Base-by-base conservation (phyloP, 2,113 vertebrate genomes). In the Saccopteryx leptura region DNA sequence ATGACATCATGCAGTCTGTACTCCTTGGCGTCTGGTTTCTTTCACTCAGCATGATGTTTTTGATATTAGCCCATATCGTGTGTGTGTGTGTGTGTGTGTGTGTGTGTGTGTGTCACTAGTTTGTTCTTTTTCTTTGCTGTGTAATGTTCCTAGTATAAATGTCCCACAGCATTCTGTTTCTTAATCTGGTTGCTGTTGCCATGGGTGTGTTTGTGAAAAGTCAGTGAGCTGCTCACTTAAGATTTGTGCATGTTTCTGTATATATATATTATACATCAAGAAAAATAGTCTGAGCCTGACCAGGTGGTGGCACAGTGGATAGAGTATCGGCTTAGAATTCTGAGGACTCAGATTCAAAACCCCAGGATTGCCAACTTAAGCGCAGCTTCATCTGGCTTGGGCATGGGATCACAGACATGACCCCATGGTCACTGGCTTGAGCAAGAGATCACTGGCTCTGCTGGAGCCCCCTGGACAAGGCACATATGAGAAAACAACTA, bases 111-210 rank as follows among this genome's bases (percentile, higher is more conserved):
- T 56, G 48, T 76, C 8, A 10, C 33, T 56, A 52, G 50, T 85
- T 79, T 60, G 18, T 69, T 61, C 46, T 69, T 88, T 79, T 84
- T 84, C 63, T 91, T 83, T 88, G 54, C 68, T 82, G 50, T 58
- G 8, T 72, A 50, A 58, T 86, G 48, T 76, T 81, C 52, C 28
- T 18, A 48, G 2, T 5, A 39, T 63, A 15, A 21, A 60, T 61
- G 18, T 28, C 60, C 33, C 24, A 5, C 10, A 1, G 26, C 26
- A 54, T 74, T 81, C 61, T 74, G 19, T 69, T 76, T 68, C 88
- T 68, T 88, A 56, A 89, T 71, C 60, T 85, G 48, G 26, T n/a
- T 82, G 19, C 79, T 66, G n/a, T 24, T 86, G 85, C 75, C 14
- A n/a, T 54, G 33, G 79, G 18, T 89, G 50, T 94, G 83, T 72